A percentile compares a stretch with the other conserved stretches of the same genome.
phyloP scores from a whole-genome alignment of 2,113 vertebrate species.

The Rhipidura dahli region DNA sequence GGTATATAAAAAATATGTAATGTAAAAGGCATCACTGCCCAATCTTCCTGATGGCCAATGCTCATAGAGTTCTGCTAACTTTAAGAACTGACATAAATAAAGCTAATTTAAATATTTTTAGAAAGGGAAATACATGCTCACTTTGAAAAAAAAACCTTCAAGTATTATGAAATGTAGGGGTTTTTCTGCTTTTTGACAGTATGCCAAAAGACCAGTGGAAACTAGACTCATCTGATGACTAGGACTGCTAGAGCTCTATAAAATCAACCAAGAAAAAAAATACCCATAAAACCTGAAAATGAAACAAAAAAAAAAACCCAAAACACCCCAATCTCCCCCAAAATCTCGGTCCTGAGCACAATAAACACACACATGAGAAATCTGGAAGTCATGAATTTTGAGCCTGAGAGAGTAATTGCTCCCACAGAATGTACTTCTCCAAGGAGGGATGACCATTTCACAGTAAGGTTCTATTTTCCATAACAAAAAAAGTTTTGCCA shows the following conservation, averaged over 20 bases:
- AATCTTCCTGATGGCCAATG: neutral
- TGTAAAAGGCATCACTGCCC: neutral
- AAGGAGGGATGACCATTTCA: neutral
- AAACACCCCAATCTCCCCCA: too few species aligned
- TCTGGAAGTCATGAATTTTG: neutral
- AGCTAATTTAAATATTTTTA: neutral
- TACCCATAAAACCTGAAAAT: accelerated
- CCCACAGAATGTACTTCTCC: neutral
- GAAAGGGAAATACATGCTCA: neutral
- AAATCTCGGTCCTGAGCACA: neutral
- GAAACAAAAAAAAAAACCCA: neutral
- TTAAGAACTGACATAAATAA: neutral
- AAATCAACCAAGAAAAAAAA: neutral
- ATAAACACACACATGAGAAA: neutral
- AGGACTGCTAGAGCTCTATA: neutral
- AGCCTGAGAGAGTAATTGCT: neutral
- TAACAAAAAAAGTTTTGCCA: neutral
- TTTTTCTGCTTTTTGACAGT: neutral
- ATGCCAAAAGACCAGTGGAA: neutral
- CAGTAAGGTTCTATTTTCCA: neutral
- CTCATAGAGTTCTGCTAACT: neutral
- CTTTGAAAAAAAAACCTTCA: neutral
- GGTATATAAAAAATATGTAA: neutral
- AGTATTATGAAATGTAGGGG: neutral
- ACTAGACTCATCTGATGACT: neutral